Evolutionary conservation across 2,113 vertebrate genomes (phyloP), one percentile per base, ranked within the genome.

Genomic region (Gadus macrocephalus): DNA sequence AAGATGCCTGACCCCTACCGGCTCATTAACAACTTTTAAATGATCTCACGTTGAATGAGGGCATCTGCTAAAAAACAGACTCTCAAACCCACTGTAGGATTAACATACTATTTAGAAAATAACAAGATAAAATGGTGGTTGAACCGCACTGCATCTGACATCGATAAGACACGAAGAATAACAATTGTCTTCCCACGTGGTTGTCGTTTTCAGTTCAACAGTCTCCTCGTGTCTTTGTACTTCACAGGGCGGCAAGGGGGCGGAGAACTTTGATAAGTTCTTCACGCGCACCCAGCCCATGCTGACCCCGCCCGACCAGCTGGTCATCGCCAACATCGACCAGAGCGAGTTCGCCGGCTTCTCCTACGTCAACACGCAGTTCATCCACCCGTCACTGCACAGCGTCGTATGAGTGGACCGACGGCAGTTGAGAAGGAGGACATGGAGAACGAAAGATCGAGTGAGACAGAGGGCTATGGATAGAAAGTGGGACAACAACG

Each of bases 221-320:
- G 55, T 58, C 15, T 58, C 42, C 38, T 49, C 42, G 42, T 49
- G 71, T 1, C 69, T 70, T 27, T 76, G 67, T 1, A 71, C 14
- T 72, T 78, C 76, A 28, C 93, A 98, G 97, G 94, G 97, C 3
- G 97, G 97, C 86, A 98, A 98, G 91, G 96, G 93, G 35, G 97
- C 96, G 0, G 97, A 99, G 78, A 99, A 99, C 91, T 99, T 99
- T 0, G 97, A 99, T 85, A 99, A 98, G 81, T 99, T 98, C 89
- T 99, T 99, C 84, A 99, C 97, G 0, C 93, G 97, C 68, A 96
- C 95, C 16, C 97, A 98, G 76, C 97, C 97, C 0, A 94, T 98
- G 83, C 74, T 99, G 81, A 99, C 97, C 0, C 97, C 97, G 0
- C 96, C 97, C 0, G 97, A 99, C 83, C 96, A 99, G 86, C 91